These are phyloP conservation scores for Xestia rhomboidea DNA, from an alignment of 2,888 invertebrate genomes.

Conservation along the genomic window DNA sequence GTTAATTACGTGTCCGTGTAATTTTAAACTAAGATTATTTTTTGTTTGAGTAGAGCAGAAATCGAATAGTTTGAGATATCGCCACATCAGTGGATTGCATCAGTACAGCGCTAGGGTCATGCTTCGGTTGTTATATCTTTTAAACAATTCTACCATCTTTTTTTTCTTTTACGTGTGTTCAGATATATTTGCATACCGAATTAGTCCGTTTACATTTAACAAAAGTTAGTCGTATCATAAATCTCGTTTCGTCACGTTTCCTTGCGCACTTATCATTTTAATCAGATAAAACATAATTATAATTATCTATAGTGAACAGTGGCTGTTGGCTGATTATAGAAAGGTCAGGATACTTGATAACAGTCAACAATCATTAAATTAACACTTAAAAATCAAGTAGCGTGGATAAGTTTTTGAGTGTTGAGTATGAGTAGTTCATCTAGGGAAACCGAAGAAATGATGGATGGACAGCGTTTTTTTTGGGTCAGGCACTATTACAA, in stretches of 20 bases:
- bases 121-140: background rate
- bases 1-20: background rate
- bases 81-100: background rate
- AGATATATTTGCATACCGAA: background rate
- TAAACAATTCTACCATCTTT: background rate
- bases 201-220: background rate
- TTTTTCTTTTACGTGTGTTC: background rate
- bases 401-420: slow-evolving; percentile 9
- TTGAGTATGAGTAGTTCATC: background rate
- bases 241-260: slow-evolving; percentile 29
- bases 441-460: background rate
- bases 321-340: slow-evolving; percentile 61
- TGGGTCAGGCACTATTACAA: background rate
- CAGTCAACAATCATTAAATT: slow-evolving; percentile 18
- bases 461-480: background rate
- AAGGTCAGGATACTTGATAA: slow-evolving; percentile 56
- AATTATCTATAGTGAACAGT: slow-evolving; percentile 49
- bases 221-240: background rate
- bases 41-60: background rate
- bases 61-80: background rate
- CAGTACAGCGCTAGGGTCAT: background rate
- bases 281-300: slow-evolving; percentile 51
- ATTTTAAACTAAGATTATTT: background rate
- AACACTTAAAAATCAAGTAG: slow-evolving; percentile 27
- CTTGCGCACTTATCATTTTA: slow-evolving; percentile 34